Base-by-base conservation (phyloP, 2,113 vertebrate species). In the Emydura subglobosa region DNA sequence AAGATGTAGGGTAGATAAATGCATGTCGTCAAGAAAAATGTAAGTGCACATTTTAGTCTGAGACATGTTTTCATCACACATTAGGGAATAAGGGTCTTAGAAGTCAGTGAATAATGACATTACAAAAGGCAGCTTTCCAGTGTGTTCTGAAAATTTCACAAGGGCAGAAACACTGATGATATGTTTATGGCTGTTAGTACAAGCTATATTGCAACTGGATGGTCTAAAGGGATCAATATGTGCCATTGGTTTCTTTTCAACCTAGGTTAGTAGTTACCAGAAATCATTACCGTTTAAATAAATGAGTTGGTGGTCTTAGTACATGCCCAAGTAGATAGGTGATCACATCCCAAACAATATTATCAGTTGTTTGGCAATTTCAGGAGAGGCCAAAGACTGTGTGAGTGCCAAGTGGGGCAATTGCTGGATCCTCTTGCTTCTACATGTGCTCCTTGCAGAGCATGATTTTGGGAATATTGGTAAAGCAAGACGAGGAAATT, bases 41-140 rank as follows among this genome's bases (percentile, higher is more conserved):
- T 3, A 1, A 34, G 8, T 1, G 1, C 0, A 0, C 34, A 79
- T 39, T 44, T 47, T 90, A 68, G 85, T 89, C 72, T 50, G 39
- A 80, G 0, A 1, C 24, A 27, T 34, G 82, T 76, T 91, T 86
- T 79, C n/a, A 31, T 87, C 59, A 49, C 4, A 0, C 0, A 3
- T 31, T 84, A 68, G 54, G 50, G 68, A 79, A 53, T 3, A 85
- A 53, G 12, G 5, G 17, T 5, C 1, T 76, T 82, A 68, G 44
- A 82, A 88, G 4, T 72, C 39, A 53, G 19, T n/a, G 74, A 87
- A 31, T 1, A 72, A 0, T 51, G 88, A 42, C 0, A 6, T 3
- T 2, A 1, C 16, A 51, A 11, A 5, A 39, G 19, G 2, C 0
- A 2, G 6, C 21, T 83, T 65, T 31, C 1, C 61, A 24, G 19